A percentile compares a stretch with the other conserved stretches of the same genome.
Conservation (phyloP, 2,888 invertebrate species). For the Pheosia gnoma region DNA sequence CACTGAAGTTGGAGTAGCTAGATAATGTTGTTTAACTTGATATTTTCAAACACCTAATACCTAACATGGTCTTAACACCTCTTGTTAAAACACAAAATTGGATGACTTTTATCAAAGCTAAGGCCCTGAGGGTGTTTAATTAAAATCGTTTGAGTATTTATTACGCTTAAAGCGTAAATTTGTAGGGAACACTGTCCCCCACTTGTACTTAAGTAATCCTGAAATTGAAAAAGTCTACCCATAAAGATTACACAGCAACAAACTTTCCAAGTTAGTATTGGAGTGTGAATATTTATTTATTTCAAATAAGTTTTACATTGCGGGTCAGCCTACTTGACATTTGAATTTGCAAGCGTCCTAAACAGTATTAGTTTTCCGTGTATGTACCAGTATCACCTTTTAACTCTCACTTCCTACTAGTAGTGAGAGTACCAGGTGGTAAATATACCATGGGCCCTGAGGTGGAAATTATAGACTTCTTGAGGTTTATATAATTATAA, state of each 20-base stretch:
- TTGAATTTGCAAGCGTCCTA: too few relatives aligned
- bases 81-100: conserved; percentile 19
- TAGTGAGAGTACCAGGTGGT: too few relatives aligned
- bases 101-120: conserved; percentile 37
- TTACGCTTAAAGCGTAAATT: conserved; percentile 51
- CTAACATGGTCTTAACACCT: conserved; percentile 15
- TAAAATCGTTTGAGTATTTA: conserved; percentile 53
- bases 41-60: too few relatives aligned
- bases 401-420: too few relatives aligned
- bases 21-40: too few relatives aligned
- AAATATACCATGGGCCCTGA: too few relatives aligned
- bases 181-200: conserved; percentile 38
- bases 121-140: conserved; percentile 48
- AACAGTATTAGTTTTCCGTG: too few relatives aligned
- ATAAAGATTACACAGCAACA: conserved; percentile 60
- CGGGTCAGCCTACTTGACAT: too few relatives aligned
- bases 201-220: conserved; percentile 39
- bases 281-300: conserved; percentile 23
- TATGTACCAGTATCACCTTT: too few relatives aligned
- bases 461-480: too few relatives aligned
- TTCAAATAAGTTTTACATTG: conserved; percentile 20
- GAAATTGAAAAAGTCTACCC: conserved; percentile 54
- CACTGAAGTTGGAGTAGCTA: too few relatives aligned
- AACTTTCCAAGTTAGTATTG: conserved; percentile 57
- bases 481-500: too few relatives aligned